Evolutionary conservation across 1,140 invertebrate genomes (phyloP), one percentile per base, ranked within the genome.

Genomic region (Drosophila aff.): DNA sequence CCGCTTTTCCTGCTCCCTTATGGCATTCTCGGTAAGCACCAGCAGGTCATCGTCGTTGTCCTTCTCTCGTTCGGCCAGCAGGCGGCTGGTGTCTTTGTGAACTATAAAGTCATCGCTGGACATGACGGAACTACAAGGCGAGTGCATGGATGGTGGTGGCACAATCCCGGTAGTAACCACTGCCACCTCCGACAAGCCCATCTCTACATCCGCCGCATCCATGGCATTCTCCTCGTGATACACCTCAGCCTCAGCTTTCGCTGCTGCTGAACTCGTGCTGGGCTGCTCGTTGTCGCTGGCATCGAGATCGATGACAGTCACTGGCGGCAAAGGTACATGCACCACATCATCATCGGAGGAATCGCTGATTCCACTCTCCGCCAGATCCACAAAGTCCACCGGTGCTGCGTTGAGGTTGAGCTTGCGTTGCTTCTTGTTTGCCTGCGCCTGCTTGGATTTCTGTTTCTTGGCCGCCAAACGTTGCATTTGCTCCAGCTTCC

Each of bases 51-150:
- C 84, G 21, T 92, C 92, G 15, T 80, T 81, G 13, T 83, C 83
- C 31, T 78, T 67, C 2, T 66, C 83, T n/a, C 41, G 53, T 3
- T 90, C 84, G 6, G 65, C 76, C 16, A 80, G 40, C 21, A 92
- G 40, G 6, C 90, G 86, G 31, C 68, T 71, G 13, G 79, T 91
- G 33, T 93, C 92, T 41, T 79, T 83, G 36, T 92, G 92, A 0
- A 87, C 92, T 62, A 92, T 92, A 8, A 93, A 92, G 47, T 92
- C 92, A 78, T 93, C 92, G 21, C 79, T 81, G 3, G 92, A 92
- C 38, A 89, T 31, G 6, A 92, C 84, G 4, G 92, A 92, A 18
- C 63, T 84, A 43, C 62, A 82, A 6, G 92, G 92, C 7, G 92
- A 92, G 21, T 64, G 61, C 11, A 77, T 44, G 10, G 68, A 52